phyloP scores from a whole-genome alignment of 2,888 invertebrate species.

The Lasius platythorax region DNA sequence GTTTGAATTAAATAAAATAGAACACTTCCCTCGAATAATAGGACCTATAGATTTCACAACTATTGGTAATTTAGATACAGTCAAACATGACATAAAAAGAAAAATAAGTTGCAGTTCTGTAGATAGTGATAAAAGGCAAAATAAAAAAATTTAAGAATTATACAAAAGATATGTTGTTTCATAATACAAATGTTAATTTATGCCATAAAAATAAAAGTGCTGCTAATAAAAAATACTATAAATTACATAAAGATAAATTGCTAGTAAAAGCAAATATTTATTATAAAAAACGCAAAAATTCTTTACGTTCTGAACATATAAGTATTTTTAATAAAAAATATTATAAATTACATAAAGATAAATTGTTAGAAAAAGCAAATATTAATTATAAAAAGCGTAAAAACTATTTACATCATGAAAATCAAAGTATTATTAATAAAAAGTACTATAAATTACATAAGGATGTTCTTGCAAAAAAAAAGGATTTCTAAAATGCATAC shows the following conservation, averaged over 20 bases:
- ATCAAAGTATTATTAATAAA: no score
- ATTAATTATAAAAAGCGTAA: not conserved
- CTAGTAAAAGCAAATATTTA: no score
- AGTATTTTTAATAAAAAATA: no score
- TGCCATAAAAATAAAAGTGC: not conserved
- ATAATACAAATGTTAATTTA: not conserved
- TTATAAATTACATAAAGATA: not conserved
- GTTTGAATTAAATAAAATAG: slow-evolving; percentile 2
- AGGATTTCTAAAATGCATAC: no score
- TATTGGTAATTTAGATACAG: not conserved
- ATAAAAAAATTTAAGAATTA: not conserved
- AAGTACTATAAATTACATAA: no score
- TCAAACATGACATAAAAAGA: not conserved
- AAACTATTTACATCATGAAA: not conserved
- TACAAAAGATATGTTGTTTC: no score
- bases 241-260: no score
- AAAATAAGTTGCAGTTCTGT: not conserved
- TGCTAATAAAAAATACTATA: not conserved
- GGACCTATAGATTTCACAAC: not conserved
- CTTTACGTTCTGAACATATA: no score
- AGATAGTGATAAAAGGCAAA: not conserved
- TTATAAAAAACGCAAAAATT: no score
- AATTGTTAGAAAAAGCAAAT: not conserved
- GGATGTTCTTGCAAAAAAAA: no score
- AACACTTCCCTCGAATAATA: not conserved